Evolutionary conservation across 2,888 invertebrate species (phyloP).

Genomic region (Kuschelorhynchus macadamiae): DNA sequence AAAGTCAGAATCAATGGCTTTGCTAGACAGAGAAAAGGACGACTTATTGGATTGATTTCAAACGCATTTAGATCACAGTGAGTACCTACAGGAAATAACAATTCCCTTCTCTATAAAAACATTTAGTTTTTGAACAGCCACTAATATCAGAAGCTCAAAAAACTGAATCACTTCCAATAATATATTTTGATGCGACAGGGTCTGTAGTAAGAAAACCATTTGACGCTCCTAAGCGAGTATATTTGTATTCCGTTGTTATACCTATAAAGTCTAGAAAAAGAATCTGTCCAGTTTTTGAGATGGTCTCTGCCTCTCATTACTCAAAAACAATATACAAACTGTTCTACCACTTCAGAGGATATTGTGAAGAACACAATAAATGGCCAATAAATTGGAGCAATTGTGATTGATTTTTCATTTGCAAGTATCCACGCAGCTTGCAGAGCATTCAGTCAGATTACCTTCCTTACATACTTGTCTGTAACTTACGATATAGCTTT

Average conservation of each 20-base stretch:
- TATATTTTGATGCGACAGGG: constrained; percentile 33
- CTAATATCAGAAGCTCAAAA: constrained; percentile 19
- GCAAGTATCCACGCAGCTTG: constrained; percentile 25
- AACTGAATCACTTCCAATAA: neutral
- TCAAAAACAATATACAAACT: neutral
- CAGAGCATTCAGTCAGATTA: constrained; percentile 19
- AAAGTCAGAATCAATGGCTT: constrained; percentile 25
- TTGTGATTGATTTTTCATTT: constrained; percentile 24
- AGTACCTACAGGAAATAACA: constrained; percentile 37
- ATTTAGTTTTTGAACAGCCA: constrained; percentile 38
- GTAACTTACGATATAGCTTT: neutral
- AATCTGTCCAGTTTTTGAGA: neutral
- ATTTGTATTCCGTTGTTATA: constrained; percentile 21
- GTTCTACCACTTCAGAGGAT: neutral
- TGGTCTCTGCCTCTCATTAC: neutral
- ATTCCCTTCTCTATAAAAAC: constrained; percentile 38
- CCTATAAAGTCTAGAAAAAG: neutral
- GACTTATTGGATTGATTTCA: constrained; percentile 26
- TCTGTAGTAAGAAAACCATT: constrained; percentile 27
- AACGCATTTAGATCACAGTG: too few species aligned
- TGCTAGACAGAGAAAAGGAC: constrained; percentile 27
- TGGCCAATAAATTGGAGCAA: neutral
- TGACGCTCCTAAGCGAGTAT: constrained; percentile 18
- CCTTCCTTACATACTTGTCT: constrained; percentile 8
- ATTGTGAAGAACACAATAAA: neutral